Evolutionary conservation across 1,140 invertebrate genomes (phyloP), one percentile per base, ranked within the genome.

Genomic region (Dendrolimus kikuchii): DNA sequence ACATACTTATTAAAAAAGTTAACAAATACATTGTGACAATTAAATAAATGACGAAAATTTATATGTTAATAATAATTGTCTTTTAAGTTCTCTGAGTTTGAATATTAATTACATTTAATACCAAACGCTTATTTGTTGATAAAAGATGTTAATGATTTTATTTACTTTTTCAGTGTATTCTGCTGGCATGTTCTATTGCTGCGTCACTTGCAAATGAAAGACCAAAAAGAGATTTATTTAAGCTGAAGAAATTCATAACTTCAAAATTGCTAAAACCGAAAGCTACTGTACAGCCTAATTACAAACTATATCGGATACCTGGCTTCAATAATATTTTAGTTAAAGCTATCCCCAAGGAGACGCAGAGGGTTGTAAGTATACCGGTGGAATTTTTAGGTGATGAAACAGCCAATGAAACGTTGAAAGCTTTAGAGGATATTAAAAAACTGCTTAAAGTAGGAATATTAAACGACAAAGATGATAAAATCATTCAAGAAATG

Each of bases 161-260:
- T 40, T 44, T 58, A 59, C 23, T 51, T 44, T 69, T 70, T 49
- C 64, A 70, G 67, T 64, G 50, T 9, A 40, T 69, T 4, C 8
- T 62, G 40, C 36, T 66, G 40, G 57, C 47, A 44, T 55, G 38
- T 37, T 6, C 41, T n/a, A 38, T 59, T 2, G 53, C 56, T 7
- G 10, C 51, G 40, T 46, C 53, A 46, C 41, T 23, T 40, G 39
- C 61, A 43, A 38, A 51, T 23, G 50, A 36, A n/a, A 59, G 60
- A 23, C 1, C 49, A 2, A 68, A 68, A 60, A 50, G 62, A 53
- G 43, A 60, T 45, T 9, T 68, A 5, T 4, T 43, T 4, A 61
- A 49, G 8, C 41, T 60, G 6, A 65, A 64, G 37, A 55, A 60
- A 6, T 8, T 65, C 3, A 53, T 64, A 5, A 36, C 38, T 10